These are phyloP conservation scores for Petrolisthes manimaculis DNA, from an alignment of 2,888 invertebrate genomes.

Conservation along the genomic window DNA sequence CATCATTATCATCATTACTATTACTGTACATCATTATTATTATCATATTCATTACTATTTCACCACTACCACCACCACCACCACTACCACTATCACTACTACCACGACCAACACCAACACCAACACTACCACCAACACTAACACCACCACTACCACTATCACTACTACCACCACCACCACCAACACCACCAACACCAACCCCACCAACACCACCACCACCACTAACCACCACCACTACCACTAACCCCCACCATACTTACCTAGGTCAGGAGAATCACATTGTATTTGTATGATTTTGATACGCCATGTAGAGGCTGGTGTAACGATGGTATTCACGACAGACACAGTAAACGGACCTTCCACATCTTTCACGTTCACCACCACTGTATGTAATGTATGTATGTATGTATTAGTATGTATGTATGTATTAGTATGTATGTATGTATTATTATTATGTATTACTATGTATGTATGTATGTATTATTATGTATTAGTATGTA, in stretches of 20 bases:
- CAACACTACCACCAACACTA: no score
- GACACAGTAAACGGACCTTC: conserved; percentile 17
- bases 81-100: not conserved
- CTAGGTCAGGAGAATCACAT: conserved; percentile 12
- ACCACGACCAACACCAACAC: not conserved
- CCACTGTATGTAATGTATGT: not conserved
- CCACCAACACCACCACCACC: not conserved
- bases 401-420: no score
- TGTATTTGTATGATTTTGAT: conserved; percentile 24
- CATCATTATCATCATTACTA: not conserved
- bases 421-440: no score
- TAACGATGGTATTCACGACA: not conserved
- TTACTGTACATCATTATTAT: not conserved
- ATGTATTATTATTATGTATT: no score
- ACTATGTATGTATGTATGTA: no score
- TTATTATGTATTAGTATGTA: no score
- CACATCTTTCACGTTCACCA: conserved; percentile 2
- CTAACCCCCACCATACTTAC: not conserved
- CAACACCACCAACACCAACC: not conserved
- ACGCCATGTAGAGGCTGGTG: not conserved
- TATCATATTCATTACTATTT: no score
- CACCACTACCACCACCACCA: no score
- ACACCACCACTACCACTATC: no score
- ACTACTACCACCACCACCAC: no score
- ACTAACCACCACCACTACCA: no score